Percentiles rank a stretch among this genome's conserved stretches.
Conservation (phyloP, 2,797 vertebrate species). For the Phyllotis vaccarum region DNA sequence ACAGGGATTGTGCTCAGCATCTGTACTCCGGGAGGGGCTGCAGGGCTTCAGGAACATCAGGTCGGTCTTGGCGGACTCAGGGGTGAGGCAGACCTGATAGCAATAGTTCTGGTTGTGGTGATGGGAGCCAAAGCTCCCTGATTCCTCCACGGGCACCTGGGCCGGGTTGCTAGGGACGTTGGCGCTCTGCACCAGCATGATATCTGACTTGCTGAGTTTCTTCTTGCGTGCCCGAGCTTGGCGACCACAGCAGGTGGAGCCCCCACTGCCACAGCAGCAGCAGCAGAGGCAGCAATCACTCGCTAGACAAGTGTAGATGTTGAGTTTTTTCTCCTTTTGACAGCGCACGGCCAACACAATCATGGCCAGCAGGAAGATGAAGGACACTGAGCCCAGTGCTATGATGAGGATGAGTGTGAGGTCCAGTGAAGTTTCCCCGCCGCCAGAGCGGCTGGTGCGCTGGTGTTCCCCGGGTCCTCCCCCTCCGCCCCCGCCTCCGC, state of each 20-base stretch:
- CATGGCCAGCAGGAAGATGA: constrained; percentile 98
- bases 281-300: constrained; percentile 95
- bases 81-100: constrained; percentile 99
- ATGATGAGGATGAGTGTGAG: constrained; percentile 98
- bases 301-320: constrained; percentile 95
- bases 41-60: constrained; percentile 99
- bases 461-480: constrained; percentile 87
- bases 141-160: constrained; percentile 90
- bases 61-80: constrained; percentile 98
- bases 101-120: constrained; percentile 99
- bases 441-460: constrained; percentile 87
- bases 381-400: constrained; percentile 96
- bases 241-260: constrained; percentile 92
- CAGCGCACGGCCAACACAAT: constrained; percentile 98
- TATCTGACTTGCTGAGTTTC: constrained; percentile 99
- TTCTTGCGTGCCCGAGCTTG: constrained; percentile 95
- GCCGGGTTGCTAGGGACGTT: constrained; percentile 91
- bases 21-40: constrained; percentile 95
- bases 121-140: constrained; percentile 93
- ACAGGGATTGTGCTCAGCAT: constrained; percentile 96
- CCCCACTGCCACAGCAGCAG: constrained; percentile 90
- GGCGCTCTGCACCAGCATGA: constrained; percentile 98
- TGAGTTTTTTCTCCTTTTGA: constrained; percentile 98
- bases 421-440: constrained; percentile 93
- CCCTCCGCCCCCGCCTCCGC: constrained; percentile 76